Percentiles rank a stretch among this genome's conserved stretches.
Conservation (phyloP, 2,113 vertebrate genomes). For the Triplophysa dalaica region DNA sequence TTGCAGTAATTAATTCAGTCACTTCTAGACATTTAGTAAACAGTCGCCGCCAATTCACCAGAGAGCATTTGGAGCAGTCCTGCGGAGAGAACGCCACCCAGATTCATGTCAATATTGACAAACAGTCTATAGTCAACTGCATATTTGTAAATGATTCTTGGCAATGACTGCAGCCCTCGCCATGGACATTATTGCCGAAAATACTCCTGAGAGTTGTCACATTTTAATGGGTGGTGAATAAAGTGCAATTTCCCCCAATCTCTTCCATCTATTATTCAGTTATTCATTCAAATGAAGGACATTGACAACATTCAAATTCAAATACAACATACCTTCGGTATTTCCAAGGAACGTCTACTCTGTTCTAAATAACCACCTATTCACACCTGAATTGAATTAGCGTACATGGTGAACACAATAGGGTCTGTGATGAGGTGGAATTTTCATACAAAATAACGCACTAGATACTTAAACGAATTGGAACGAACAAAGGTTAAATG, state of each 20-base stretch:
- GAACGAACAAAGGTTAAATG: slow-evolving; percentile 40
- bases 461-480: slow-evolving; percentile 20
- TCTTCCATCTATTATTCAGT: slow-evolving; percentile 45
- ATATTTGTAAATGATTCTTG: slow-evolving; percentile 30
- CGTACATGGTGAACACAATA: slow-evolving; percentile 36
- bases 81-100: slow-evolving; percentile 42
- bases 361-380: slow-evolving; percentile 34
- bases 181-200: slow-evolving; percentile 37
- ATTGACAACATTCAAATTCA: slow-evolving; percentile 37
- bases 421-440: slow-evolving; percentile 23
- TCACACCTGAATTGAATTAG: slow-evolving; percentile 40
- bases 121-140: slow-evolving; percentile 30
- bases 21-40: slow-evolving; percentile 46
- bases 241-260: slow-evolving; percentile 21
- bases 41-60: slow-evolving; percentile 43
- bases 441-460: slow-evolving; percentile 20
- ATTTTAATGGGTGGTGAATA: slow-evolving; percentile 35
- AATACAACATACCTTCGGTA: slow-evolving; percentile 36
- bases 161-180: slow-evolving; percentile 5
- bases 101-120: slow-evolving; percentile 45
- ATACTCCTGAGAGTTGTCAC: slow-evolving; percentile 27
- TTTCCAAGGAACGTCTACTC: slow-evolving; percentile 27
- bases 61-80: slow-evolving; percentile 40
- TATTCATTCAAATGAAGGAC: slow-evolving; percentile 45
- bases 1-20: slow-evolving; percentile 40